phyloP scores from a whole-genome alignment of 2,888 invertebrate species.

The Graphium colonna region DNA sequence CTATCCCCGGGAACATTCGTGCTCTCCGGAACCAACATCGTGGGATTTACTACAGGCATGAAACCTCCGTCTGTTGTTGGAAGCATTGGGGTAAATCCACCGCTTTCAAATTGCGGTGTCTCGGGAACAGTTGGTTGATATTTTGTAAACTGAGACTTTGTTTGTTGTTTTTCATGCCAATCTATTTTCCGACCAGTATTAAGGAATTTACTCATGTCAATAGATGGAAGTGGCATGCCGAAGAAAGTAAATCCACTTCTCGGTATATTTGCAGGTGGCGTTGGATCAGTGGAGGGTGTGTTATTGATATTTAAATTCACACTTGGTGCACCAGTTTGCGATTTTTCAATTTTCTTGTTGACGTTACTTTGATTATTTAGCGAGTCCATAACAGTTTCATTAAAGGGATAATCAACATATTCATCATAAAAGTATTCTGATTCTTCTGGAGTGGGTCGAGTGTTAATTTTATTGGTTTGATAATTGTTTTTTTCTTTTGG shows the following conservation, averaged over 20 bases:
- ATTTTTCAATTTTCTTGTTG: constrained; percentile 48
- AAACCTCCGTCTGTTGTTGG: constrained; percentile 87
- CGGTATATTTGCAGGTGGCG: constrained; percentile 68
- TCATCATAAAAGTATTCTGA: constrained; percentile 92
- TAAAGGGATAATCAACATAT: constrained; percentile 88
- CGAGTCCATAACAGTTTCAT: constrained; percentile 75
- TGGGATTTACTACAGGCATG: constrained; percentile 80
- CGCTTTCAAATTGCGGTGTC: constrained; percentile 84
- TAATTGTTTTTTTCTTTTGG: constrained; percentile 66
- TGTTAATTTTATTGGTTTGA: constrained; percentile 56
- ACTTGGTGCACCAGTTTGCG: constrained; percentile 69
- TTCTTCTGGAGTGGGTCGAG: constrained; percentile 84
- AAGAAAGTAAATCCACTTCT: constrained; percentile 89
- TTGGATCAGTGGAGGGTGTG: constrained; percentile 49
- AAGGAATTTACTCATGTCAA: constrained; percentile 85
- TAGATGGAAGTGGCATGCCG: constrained; percentile 88
- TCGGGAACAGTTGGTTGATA: constrained; percentile 53
- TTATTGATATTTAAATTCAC: constrained; percentile 56
- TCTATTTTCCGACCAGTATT: constrained; percentile 70
- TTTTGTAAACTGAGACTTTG: constrained; percentile 48
- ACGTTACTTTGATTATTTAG: constrained; percentile 52
- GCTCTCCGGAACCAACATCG: constrained; percentile 33
- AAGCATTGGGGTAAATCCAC: constrained; percentile 88
- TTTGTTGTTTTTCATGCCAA: constrained; percentile 64
- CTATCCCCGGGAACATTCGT: constrained; percentile 41